phyloP scores from a whole-genome alignment of 2,888 invertebrate species.

The Alcis repandata region DNA sequence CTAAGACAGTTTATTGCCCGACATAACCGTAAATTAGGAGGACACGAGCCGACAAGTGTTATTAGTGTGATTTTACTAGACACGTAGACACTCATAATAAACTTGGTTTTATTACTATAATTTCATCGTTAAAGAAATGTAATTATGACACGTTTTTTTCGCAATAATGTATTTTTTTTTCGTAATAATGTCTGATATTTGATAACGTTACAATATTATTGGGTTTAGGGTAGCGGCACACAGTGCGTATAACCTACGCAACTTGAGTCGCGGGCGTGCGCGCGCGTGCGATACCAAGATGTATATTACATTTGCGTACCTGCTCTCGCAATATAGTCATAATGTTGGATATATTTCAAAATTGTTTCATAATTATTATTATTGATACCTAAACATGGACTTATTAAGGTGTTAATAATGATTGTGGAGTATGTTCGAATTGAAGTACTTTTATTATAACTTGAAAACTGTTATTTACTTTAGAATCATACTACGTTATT shows the following conservation, averaged over 20 bases:
- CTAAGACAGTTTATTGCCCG: conserved; percentile 51
- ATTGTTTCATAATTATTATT: too few relatives aligned
- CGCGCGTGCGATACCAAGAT: too few relatives aligned
- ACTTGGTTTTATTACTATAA: conserved; percentile 41
- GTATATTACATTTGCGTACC: too few relatives aligned
- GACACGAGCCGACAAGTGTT: conserved; percentile 36
- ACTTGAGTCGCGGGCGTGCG: too few relatives aligned
- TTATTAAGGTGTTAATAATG: not conserved
- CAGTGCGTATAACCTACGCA: too few relatives aligned
- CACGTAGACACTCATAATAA: conserved; percentile 46
- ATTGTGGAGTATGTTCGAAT: not conserved
- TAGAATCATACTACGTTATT: not conserved
- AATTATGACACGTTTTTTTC: conserved; percentile 25
- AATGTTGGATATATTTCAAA: too few relatives aligned
- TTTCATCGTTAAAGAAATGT: conserved; percentile 34
- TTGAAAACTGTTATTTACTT: not conserved
- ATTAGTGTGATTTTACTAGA: conserved; percentile 37
- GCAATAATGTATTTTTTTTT: conserved; percentile 20
- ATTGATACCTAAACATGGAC: too few relatives aligned
- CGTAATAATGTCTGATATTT: too few relatives aligned
- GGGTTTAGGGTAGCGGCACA: not conserved
- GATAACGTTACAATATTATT: not conserved
- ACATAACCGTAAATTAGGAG: conserved; percentile 55
- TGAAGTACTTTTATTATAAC: not conserved
- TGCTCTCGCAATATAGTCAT: too few relatives aligned